These are phyloP conservation scores for Chironomus tentans DNA, from an alignment of 2,888 invertebrate genomes.

Conservation along the genomic window DNA sequence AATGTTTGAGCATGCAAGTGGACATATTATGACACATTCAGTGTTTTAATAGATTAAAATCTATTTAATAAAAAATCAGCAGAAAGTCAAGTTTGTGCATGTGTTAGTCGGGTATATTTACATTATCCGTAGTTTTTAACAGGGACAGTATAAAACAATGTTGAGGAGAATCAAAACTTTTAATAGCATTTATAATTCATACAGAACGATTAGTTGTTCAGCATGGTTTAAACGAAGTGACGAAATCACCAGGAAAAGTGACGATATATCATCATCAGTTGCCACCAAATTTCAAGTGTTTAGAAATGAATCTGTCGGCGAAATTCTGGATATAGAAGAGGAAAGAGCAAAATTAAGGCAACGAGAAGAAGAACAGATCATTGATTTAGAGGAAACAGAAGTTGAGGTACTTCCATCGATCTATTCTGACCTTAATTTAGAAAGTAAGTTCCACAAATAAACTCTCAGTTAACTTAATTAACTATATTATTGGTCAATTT, in stretches of 20 bases:
- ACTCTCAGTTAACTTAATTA: conserved; percentile 14
- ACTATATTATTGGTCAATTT: conserved; percentile 1
- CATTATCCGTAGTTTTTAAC: too few species aligned
- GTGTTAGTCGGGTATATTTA: too few species aligned
- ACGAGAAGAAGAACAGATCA: conserved; percentile 30
- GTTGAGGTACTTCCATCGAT: conserved; percentile 41
- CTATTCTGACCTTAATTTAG: conserved; percentile 41
- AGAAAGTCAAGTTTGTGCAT: too few species aligned
- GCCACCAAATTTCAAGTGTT: conserved; percentile 59
- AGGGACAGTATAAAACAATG: not conserved
- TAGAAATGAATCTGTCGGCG: conserved; percentile 56
- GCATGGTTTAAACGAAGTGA: not conserved
- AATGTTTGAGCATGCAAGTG: too few species aligned
- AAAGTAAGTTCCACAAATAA: conserved; percentile 42
- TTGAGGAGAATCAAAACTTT: not conserved
- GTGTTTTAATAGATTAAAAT: too few species aligned
- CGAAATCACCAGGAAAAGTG: conserved; percentile 33
- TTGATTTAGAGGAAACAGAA: conserved; percentile 35
- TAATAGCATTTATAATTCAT: not conserved
- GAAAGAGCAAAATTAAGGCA: conserved; percentile 40
- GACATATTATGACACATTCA: too few species aligned
- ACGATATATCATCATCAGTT: conserved; percentile 43
- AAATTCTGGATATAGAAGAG: conserved; percentile 66
- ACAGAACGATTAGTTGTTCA: not conserved
- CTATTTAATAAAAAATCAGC: too few species aligned